Evolutionary conservation across 2,888 invertebrate species (phyloP).

Genomic region (Chironomus riparius): DNA sequence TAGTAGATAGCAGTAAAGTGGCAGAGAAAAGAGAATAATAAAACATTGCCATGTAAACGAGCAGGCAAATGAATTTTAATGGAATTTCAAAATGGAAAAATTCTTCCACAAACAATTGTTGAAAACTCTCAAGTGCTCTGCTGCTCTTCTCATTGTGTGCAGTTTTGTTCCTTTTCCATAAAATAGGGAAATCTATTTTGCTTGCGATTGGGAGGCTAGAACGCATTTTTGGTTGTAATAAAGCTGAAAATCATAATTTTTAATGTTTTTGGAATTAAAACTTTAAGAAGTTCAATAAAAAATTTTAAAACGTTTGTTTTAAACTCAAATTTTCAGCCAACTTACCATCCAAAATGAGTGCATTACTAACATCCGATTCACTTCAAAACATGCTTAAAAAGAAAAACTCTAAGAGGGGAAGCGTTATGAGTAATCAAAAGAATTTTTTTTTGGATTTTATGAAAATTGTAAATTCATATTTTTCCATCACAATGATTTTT

Average conservation of each 20-base stretch:
- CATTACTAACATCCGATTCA: too few relatives aligned
- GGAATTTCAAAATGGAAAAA: background rate
- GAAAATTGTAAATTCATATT: slow-evolving; percentile 21
- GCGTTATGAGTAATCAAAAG: slow-evolving; percentile 2
- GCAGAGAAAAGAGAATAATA: background rate
- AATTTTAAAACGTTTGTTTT: too few relatives aligned
- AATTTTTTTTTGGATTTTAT: slow-evolving; percentile 10
- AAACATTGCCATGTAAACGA: background rate
- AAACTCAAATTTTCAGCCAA: too few relatives aligned
- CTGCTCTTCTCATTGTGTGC: background rate
- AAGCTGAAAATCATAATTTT: too few relatives aligned
- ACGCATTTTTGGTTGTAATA: too few relatives aligned
- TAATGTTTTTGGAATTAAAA: too few relatives aligned
- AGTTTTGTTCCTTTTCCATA: background rate
- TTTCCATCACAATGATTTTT: slow-evolving; percentile 18
- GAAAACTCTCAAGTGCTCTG: slow-evolving; percentile 2
- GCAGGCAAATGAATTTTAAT: slow-evolving; percentile 8
- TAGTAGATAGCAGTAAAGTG: background rate
- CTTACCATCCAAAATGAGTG: too few relatives aligned
- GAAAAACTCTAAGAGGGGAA: background rate
- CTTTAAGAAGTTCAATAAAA: too few relatives aligned
- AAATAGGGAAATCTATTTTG: background rate
- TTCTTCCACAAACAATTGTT: slow-evolving; percentile 6
- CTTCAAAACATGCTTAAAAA: too few relatives aligned
- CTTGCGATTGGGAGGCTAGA: too few relatives aligned